Percentiles rank a stretch among this genome's conserved stretches.
Conservation (phyloP, 2,888 invertebrate species). For the Coleophora flavipennella region DNA sequence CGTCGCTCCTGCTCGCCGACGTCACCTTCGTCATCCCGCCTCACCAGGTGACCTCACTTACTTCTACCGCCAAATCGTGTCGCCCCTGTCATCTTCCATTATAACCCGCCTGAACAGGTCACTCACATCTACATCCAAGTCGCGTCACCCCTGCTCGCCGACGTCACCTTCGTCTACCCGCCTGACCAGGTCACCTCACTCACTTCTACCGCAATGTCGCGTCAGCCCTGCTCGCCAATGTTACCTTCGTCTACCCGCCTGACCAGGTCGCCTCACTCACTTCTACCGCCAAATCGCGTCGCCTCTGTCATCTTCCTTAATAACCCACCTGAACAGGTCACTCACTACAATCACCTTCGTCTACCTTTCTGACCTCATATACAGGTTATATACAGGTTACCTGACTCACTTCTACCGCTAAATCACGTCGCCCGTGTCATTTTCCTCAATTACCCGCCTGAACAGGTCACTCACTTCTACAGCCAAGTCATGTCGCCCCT, state of each 20-base stretch:
- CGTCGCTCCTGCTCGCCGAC: conserved; percentile 39
- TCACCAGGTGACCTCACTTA: neutral
- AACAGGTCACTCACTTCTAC: conserved; percentile 74
- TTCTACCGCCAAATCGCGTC: conserved; percentile 79
- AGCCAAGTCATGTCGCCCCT: conserved; percentile 67
- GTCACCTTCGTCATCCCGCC: conserved; percentile 74
- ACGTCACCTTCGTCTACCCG: conserved; percentile 76
- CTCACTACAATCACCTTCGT: conserved; percentile 76
- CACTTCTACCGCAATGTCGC: too few species aligned
- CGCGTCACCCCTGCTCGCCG: conserved; percentile 33
- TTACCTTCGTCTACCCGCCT: too few species aligned
- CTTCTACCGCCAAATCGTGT: neutral
- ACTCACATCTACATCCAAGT: conserved; percentile 76
- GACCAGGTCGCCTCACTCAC: too few species aligned
- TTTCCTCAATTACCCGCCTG: conserved; percentile 33
- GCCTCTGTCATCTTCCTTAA: too few species aligned
- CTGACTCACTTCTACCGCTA: neutral
- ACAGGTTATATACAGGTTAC: too few species aligned
- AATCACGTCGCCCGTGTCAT: neutral
- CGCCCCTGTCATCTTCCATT: too few species aligned
- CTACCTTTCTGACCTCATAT: conserved; percentile 48
- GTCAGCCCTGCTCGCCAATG: too few species aligned
- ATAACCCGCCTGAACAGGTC: too few species aligned
- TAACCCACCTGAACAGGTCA: conserved; percentile 63
- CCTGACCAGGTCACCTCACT: neutral